Base-by-base conservation (phyloP, 2,797 vertebrate species). In the Cheirogaleus major region DNA sequence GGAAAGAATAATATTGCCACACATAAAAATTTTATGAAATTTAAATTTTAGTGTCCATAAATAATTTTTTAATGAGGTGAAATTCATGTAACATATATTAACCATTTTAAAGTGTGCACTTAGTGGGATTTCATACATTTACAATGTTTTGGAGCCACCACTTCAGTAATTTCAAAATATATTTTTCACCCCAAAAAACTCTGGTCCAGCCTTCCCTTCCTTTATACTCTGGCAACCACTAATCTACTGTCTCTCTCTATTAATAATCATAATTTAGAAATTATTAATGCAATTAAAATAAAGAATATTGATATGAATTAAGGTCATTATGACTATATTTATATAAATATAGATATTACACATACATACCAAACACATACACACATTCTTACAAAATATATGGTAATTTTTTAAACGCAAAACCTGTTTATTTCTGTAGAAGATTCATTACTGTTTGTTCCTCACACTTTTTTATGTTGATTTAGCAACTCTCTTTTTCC, bases 151-250 rank as follows among this genome's bases (percentile, higher is more conserved):
- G 7, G 2, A 25, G 55, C 0, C 35, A 45, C 7, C 4, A 38
- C 9, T 45, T 52, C 10, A 79, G 30, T 41, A 25, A 2, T 50
- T 90, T 92, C 9, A 86, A 82, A 76, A 67, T 0, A 61, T 8
- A 43, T 83, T 45, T 72, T 55, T 65, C 48, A 65, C 45, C 20
- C 20, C 1, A 70, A 15, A 30, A n/a, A 9, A 59, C 0, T 79
- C 5, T 3, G 1, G 4, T 22, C 3, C 23, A 7, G 10, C 3
- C 23, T 45, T 25, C 25, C 1, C 30, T 63, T 10, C 17, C 1
- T 57, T 55, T 14, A 92, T 67, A 27, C 5, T 86, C 12, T 82
- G 48, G 23, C 10, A 86, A 78, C 0, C 4, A 3, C 35, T 41
- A 38, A 78, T 45, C n/a, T 48, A 11, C 45, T 45, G 45, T 45